Base-by-base conservation (phyloP, 2,888 invertebrate species). In the Apotomis turbidana region DNA sequence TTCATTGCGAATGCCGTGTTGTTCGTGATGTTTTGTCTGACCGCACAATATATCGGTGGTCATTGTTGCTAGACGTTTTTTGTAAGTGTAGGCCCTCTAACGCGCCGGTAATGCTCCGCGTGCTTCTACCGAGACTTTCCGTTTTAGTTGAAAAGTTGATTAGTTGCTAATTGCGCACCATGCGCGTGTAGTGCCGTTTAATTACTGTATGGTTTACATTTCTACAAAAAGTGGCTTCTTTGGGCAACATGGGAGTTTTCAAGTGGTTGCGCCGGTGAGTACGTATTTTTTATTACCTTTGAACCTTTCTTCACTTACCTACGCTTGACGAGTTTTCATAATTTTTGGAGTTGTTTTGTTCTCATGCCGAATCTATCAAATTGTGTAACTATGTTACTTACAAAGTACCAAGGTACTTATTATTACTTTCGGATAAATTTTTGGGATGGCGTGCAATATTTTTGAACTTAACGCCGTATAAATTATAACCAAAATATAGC, bases 11-110 rank as follows among this genome's bases (percentile, higher is more conserved):
- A 88, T 87, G 87, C 86, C 85, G 88, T 88, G 90, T 88, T 85
- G 88, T 87, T 89, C 90, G 89, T 90, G 89, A 90, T 91, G 92
- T 92, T 93, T 93, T 93, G 90, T 92, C 87, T 90, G 91, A 91
- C 91, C 91, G 88, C 91, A 91, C 90, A 90, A 91, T 91, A 91
- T 91, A 91, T 91, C 87, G 86, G 87, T 81, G 87, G 87, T 90
- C 91, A 91, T 91, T 91, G 91, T 90, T 90, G 88, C 86, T 89
- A 88, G 88, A 86, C 87, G 89, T 89, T 92, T 91, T 90, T 89
- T 90, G 81, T 85, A 76, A 76, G 82, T 83, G 85, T 85, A 83
- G 83, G 81, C 83, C 83, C 85, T 84, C 78, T 87, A 87, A 84
- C 87, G 84, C 85, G 89, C 88, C 90, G 91, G 91, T 93, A 90